phyloP scores from a whole-genome alignment of 2,888 invertebrate species.

The Drymonia ruficornis region DNA sequence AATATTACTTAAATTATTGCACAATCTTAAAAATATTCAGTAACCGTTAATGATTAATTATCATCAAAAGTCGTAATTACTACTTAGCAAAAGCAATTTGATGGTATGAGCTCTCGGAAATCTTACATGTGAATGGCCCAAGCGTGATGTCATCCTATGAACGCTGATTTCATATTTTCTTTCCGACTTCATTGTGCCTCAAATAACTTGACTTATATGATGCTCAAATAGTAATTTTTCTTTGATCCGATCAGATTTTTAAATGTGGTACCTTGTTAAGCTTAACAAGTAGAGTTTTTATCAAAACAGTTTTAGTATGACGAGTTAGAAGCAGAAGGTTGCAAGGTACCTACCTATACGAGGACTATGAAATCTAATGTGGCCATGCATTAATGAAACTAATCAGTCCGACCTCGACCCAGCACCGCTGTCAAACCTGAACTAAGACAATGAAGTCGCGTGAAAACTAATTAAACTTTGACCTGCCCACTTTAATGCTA shows the following conservation, averaged over 20 bases:
- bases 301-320: not conserved
- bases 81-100: not conserved
- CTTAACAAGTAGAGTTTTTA: too few relatives aligned
- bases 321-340: not conserved
- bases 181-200: not conserved
- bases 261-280: too few relatives aligned
- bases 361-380: slow-evolving; percentile 16
- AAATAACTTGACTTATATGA: too few relatives aligned
- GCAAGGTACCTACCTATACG: too few relatives aligned
- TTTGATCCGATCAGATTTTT: too few relatives aligned
- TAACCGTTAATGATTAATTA: not conserved
- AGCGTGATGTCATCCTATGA: not conserved
- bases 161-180: not conserved
- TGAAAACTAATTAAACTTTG: slow-evolving; percentile 73
- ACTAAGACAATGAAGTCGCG: slow-evolving; percentile 59
- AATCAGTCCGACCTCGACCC: slow-evolving; percentile 69
- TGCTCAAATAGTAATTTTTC: too few relatives aligned
- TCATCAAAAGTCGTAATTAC: not conserved
- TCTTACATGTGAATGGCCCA: not conserved
- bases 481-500: slow-evolving; percentile 48
- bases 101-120: not conserved
- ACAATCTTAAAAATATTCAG: slow-evolving; percentile 18
- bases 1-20: slow-evolving; percentile 47
- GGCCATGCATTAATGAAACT: slow-evolving; percentile 56
- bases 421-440: slow-evolving; percentile 42